Conservation (phyloP, 2,797 vertebrate species). For the Poecilia gillii region DNA sequence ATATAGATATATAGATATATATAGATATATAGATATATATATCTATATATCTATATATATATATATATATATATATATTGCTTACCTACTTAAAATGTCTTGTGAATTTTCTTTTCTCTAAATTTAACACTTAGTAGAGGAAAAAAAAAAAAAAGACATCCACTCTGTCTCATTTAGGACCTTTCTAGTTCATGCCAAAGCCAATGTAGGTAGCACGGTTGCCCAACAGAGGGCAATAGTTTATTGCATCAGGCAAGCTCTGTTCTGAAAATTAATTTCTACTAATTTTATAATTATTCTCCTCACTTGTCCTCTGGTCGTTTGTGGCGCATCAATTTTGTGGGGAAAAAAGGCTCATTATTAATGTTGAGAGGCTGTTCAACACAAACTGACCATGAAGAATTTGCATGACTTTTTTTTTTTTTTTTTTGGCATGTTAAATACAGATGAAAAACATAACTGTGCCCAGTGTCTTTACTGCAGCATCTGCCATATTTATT, state of each 20-base stretch:
- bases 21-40: too few species aligned
- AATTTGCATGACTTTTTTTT: constrained; percentile 3
- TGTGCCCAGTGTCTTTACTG: constrained; percentile 9
- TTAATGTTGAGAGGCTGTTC: constrained; percentile 25
- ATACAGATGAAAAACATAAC: constrained; percentile 33
- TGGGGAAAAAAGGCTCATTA: constrained; percentile 24
- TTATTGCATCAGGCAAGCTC: constrained; percentile 76
- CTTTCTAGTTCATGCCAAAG: constrained; percentile 33
- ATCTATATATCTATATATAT: too few species aligned
- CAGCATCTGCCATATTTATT: constrained; percentile 21
- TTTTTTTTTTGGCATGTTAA: constrained; percentile 15
- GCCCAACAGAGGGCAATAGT: constrained; percentile 88
- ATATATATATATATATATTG: too few species aligned
- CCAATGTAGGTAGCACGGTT: constrained; percentile 73
- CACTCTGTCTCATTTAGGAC: constrained; percentile 44
- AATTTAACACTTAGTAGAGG: constrained; percentile 3
- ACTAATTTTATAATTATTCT: constrained; percentile 38
- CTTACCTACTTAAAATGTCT: constrained; percentile 24
- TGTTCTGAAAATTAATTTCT: constrained; percentile 55
- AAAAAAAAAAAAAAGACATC: constrained; percentile 12
- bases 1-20: too few species aligned
- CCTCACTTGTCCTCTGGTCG: constrained; percentile 28
- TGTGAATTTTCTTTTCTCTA: constrained; percentile 21
- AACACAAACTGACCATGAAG: constrained; percentile 39
- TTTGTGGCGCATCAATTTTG: constrained; percentile 28